phyloP scores from a whole-genome alignment of 2,113 vertebrate species.

The Pelmatolapia mariae region DNA sequence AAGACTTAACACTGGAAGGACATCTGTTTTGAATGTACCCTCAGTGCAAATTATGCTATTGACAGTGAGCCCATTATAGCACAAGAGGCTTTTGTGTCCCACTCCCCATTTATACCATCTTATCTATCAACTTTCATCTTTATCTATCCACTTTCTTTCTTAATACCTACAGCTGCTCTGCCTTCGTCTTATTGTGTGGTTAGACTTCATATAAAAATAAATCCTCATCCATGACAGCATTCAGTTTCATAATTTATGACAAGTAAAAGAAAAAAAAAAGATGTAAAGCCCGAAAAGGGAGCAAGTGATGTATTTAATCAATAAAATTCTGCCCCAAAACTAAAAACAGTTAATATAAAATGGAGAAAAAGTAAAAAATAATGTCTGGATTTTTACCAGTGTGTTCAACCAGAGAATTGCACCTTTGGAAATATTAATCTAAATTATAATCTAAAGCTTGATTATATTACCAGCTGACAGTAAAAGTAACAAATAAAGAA shows the following conservation, averaged over 20 bases:
- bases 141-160: neutral
- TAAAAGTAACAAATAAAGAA: neutral
- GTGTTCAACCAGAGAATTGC: neutral
- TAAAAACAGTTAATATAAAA: neutral
- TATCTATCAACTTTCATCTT: neutral
- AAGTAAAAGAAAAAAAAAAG: neutral
- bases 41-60: neutral
- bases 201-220: neutral
- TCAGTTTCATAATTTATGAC: neutral
- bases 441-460: neutral
- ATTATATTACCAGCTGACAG: neutral
- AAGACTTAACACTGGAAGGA: neutral
- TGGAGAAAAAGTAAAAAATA: neutral
- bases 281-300: neutral
- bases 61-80: neutral
- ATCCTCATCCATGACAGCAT: neutral
- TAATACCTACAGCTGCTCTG: neutral
- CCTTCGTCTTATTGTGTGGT: neutral
- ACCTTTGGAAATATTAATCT: neutral
- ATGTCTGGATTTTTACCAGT: neutral
- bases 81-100: neutral
- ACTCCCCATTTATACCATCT: neutral
- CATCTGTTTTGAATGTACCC: neutral
- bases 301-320: neutral
- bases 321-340: neutral